A percentile compares a stretch with the other conserved stretches of the same genome.
phyloP scores from a whole-genome alignment of 2,113 vertebrate species.

The Neolamprologus falcicula region DNA sequence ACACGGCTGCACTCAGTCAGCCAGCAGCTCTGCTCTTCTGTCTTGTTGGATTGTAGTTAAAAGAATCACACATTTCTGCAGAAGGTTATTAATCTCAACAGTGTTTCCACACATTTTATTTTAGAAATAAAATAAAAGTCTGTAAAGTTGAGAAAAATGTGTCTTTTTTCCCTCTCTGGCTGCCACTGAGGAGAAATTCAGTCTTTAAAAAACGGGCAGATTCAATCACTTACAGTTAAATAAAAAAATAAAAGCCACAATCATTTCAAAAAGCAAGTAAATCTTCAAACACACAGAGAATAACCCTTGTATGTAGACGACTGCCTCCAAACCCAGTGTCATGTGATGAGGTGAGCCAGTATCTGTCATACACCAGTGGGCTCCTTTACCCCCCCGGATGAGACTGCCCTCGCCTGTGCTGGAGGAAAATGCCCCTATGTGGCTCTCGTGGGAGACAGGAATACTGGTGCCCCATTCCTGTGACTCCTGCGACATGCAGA shows the following conservation, averaged over 20 bases:
- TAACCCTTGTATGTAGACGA: not conserved
- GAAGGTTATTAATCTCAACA: not conserved
- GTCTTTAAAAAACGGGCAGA: fast-evolving
- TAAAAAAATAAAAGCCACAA: not conserved
- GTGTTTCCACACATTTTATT: not conserved
- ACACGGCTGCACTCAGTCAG: not conserved
- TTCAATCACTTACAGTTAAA: not conserved
- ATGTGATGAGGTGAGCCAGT: not conserved
- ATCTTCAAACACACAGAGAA: not conserved
- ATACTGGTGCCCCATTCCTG: not conserved
- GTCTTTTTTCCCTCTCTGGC: not conserved
- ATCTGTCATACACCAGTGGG: not conserved
- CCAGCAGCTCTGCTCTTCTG: not conserved
- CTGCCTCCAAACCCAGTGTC: not conserved
- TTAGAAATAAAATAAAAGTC: not conserved
- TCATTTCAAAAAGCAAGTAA: not conserved
- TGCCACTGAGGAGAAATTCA: not conserved
- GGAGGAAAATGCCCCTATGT: fast-evolving
- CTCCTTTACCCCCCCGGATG: not conserved
- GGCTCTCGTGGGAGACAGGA: not conserved
- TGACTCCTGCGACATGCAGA: fast-evolving
- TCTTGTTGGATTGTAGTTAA: not conserved
- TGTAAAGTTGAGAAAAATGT: not conserved
- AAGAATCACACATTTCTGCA: not conserved
- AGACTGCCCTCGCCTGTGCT: not conserved